Percentiles rank a stretch among this genome's conserved stretches.
Conservation (phyloP, 2,797 vertebrate genomes). For the Sphenopsis melanotis region DNA sequence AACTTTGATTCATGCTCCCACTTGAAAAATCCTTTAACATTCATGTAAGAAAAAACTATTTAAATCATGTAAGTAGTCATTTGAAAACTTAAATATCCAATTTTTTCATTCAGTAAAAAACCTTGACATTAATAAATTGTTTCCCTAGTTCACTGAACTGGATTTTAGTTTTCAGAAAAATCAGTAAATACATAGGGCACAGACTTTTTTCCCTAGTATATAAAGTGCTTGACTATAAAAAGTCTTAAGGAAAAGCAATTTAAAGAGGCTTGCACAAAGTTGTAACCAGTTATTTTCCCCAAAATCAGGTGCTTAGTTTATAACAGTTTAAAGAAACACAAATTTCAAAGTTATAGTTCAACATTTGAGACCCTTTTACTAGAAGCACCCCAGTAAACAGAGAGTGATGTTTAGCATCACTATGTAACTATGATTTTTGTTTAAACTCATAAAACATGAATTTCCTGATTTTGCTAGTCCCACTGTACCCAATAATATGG, state of each 20-base stretch:
- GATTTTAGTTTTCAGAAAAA: neutral
- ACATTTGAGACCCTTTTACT: constrained; percentile 10
- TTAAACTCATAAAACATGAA: constrained; percentile 62
- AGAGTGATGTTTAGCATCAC: constrained; percentile 34
- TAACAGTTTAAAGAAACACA: constrained; percentile 15
- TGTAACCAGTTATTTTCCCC: neutral
- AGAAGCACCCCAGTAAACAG: neutral
- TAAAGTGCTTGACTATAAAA: neutral
- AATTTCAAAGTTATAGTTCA: constrained; percentile 16
- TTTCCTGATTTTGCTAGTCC: constrained; percentile 69
- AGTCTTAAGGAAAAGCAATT: neutral
- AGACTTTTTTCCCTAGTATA: fast-evolving
- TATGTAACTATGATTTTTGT: constrained; percentile 56
- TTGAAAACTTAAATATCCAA: neutral
- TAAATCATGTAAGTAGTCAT: neutral
- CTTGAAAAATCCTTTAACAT: neutral
- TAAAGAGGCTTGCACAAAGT: neutral
- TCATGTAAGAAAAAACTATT: neutral
- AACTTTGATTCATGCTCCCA: neutral
- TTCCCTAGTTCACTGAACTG: neutral
- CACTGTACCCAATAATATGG: constrained; percentile 56
- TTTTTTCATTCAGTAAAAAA: neutral
- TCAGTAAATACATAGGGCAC: neutral
- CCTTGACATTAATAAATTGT: neutral
- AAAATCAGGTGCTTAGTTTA: constrained; percentile 15